phyloP scores from a whole-genome alignment of 2,113 vertebrate species.

The Microtus montanus region DNA sequence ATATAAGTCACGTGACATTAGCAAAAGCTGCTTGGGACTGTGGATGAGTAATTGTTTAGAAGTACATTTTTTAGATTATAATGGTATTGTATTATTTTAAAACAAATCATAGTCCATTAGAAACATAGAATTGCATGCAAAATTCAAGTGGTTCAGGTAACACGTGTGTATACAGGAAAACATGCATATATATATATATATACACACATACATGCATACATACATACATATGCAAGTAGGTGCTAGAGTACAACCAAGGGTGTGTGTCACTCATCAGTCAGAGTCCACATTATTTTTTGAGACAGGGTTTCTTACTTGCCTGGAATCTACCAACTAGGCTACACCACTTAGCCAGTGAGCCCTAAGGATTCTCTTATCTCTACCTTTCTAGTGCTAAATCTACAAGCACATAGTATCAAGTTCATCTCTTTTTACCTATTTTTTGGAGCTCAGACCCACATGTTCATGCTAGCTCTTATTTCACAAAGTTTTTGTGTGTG shows the following conservation, averaged over 20 bases:
- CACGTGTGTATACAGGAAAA: neutral
- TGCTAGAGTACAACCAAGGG: neutral
- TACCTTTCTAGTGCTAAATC: too few relatives aligned
- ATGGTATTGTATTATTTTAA: slow-evolving; percentile 10
- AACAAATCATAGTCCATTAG: neutral
- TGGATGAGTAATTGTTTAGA: neutral
- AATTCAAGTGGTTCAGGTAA: neutral
- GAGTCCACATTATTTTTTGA: neutral
- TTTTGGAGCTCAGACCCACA: neutral
- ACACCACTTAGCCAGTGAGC: too few relatives aligned
- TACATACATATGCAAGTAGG: too few relatives aligned
- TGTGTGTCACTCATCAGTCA: neutral
- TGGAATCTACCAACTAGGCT: neutral
- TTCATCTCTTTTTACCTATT: neutral
- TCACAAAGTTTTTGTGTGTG: neutral
- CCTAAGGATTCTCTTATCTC: neutral
- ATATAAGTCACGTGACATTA: neutral
- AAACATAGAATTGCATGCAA: neutral
- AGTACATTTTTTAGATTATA: neutral
- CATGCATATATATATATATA: neutral
- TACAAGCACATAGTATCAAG: neutral
- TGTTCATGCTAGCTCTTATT: too few relatives aligned
- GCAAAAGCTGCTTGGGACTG: neutral
- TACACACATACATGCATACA: neutral
- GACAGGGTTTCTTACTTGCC: neutral